Percentiles rank a stretch among this genome's conserved stretches.
These are phyloP conservation scores for Mimumesa dahlbomi DNA, from an alignment of 2,888 invertebrate species.

Conservation along the genomic window DNA sequence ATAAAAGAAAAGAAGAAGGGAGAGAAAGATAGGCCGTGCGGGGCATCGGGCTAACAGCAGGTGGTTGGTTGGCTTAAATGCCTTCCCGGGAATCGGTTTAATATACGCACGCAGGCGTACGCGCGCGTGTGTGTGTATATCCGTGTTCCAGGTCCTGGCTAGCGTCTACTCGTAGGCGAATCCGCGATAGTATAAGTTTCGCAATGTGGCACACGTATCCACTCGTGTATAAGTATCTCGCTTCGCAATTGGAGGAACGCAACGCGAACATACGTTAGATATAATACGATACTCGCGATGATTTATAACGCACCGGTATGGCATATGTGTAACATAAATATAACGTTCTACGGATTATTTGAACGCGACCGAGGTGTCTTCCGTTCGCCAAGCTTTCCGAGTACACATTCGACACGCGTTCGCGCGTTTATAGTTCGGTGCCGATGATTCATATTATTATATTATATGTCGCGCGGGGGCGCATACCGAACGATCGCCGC, in stretches of 20 bases:
- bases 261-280: conserved; percentile 18
- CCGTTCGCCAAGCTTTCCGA: too few relatives aligned
- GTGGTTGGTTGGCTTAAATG: conserved; percentile 77
- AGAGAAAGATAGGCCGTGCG: conserved; percentile 65
- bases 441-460: conserved; percentile 21
- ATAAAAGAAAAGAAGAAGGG: conserved; percentile 54
- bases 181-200: conserved; percentile 16
- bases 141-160: conserved; percentile 15
- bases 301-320: conserved; percentile 23
- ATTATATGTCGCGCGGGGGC: conserved; percentile 26
- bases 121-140: conserved; percentile 41
- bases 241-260: conserved; percentile 23
- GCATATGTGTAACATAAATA: conserved; percentile 2
- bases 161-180: conserved; percentile 34
- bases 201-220: background rate
- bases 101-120: conserved; percentile 54
- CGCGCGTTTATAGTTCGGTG: conserved; percentile 2
- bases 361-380: too few relatives aligned
- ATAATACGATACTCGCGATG: conserved; percentile 22
- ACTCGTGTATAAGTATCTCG: too few relatives aligned
- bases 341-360: too few relatives aligned
- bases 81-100: conserved; percentile 76
- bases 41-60: conserved; percentile 76
- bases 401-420: background rate
- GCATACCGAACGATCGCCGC: background rate